Evolutionary conservation across 2,113 vertebrate genomes (phyloP).

Genomic region (Stigmatopora nigra): DNA sequence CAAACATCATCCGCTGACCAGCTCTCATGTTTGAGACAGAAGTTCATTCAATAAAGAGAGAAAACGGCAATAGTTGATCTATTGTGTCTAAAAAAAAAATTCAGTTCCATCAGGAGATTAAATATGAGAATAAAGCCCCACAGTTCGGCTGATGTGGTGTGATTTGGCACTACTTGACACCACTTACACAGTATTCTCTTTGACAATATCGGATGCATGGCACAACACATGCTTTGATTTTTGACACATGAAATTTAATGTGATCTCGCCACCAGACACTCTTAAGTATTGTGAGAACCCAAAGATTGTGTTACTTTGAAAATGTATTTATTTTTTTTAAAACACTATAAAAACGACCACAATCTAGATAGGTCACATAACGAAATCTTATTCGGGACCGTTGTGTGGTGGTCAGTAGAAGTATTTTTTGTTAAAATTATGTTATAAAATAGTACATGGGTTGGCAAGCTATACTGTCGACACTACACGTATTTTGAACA

Average conservation of each 20-base stretch:
- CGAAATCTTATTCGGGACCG: not conserved
- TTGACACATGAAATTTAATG: not conserved
- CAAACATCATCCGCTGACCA: conserved; percentile 20
- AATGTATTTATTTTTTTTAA: too few species aligned
- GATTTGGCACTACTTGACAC: not conserved
- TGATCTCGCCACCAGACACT: not conserved
- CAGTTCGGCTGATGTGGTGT: conserved; percentile 21
- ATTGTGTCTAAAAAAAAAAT: conserved; percentile 21
- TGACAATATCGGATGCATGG: too few species aligned
- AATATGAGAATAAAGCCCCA: conserved; percentile 11
- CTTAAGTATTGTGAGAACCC: not conserved
- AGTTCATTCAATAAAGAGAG: conserved; percentile 42
- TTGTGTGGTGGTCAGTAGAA: too few species aligned
- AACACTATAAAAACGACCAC: too few species aligned
- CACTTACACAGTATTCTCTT: not conserved
- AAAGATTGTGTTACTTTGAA: not conserved
- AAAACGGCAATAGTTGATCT: conserved; percentile 51
- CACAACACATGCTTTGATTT: not conserved
- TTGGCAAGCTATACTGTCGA: not conserved
- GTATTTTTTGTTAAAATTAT: not conserved
- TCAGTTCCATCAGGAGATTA: conserved; percentile 15
- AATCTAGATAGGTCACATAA: not conserved
- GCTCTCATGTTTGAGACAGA: conserved; percentile 50
- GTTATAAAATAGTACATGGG: not conserved
- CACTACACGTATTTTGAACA: not conserved